Conservation (phyloP, 2,113 vertebrate species). For the Copsychus sechellarum region DNA sequence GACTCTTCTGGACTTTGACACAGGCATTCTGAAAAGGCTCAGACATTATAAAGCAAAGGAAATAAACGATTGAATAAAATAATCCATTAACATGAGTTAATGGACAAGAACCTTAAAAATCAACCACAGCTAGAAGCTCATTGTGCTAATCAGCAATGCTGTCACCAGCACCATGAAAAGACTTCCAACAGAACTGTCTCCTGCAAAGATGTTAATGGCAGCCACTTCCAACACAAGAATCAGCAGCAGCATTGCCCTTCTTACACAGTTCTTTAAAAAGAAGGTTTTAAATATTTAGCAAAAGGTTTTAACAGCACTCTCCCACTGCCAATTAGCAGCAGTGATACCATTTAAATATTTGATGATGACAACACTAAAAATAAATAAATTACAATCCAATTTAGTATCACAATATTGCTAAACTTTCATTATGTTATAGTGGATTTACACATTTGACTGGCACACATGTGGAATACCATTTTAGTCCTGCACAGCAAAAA, state of each 20-base stretch:
- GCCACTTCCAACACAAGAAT: neutral
- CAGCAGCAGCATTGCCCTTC: neutral
- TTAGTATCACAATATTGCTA: neutral
- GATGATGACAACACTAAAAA: conserved; percentile 12
- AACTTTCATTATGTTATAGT: neutral
- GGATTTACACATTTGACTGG: neutral
- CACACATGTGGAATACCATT: neutral
- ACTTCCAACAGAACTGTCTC: conserved; percentile 6
- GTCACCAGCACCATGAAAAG: neutral
- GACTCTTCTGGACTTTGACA: neutral
- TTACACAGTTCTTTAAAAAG: neutral
- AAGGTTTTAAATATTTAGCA: conserved; percentile 34
- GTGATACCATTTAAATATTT: conserved; percentile 21
- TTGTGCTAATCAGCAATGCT: conserved; percentile 37
- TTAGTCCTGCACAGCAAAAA: neutral
- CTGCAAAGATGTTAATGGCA: neutral
- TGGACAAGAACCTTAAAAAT: neutral
- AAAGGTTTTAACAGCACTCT: neutral
- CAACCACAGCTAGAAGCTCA: conserved; percentile 27
- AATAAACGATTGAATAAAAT: neutral
- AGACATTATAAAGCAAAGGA: neutral
- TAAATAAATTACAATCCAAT: conserved; percentile 27
- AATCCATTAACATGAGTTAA: neutral
- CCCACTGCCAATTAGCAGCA: neutral
- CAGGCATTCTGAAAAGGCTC: neutral